These are phyloP conservation scores for Oxyura jamaicensis DNA, from an alignment of 2,113 vertebrate genomes.

Conservation along the genomic window DNA sequence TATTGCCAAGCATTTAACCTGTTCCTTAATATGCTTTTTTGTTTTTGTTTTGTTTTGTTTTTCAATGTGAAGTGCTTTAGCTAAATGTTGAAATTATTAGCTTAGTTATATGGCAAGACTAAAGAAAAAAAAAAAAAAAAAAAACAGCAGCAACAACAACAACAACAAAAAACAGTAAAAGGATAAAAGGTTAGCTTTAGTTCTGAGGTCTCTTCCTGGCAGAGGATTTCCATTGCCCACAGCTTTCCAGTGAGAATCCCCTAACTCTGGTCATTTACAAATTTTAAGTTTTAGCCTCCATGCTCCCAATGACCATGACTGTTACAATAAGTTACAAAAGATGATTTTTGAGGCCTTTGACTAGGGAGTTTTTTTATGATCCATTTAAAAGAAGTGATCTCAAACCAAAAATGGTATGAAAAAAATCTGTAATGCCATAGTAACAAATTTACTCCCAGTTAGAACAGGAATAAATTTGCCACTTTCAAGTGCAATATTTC, in stretches of 20 bases:
- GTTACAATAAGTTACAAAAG: not conserved
- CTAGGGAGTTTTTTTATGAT: not conserved
- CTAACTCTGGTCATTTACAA: not conserved
- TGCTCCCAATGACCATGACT: not conserved
- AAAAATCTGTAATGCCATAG: not conserved
- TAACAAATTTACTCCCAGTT: not conserved
- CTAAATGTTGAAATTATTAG: not conserved
- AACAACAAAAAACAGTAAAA: not conserved
- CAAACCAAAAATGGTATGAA: not conserved
- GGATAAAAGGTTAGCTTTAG: not conserved
- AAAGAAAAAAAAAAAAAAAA: not conserved
- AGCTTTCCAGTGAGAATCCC: not conserved
- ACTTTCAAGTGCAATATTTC: not conserved
- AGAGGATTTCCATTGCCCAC: not conserved
- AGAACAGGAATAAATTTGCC: not conserved
- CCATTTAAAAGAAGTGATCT: not conserved
- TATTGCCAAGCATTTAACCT: not conserved
- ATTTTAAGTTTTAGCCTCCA: not conserved
- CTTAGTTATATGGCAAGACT: not conserved
- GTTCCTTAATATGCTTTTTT: not conserved
- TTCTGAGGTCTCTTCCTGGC: not conserved
- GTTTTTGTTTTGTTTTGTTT: not conserved
- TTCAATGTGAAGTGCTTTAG: not conserved
- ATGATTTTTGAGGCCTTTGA: not conserved
- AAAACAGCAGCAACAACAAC: too few relatives aligned